Evolutionary conservation across 2,113 vertebrate genomes (phyloP).

Genomic region (Gyps fulvus): DNA sequence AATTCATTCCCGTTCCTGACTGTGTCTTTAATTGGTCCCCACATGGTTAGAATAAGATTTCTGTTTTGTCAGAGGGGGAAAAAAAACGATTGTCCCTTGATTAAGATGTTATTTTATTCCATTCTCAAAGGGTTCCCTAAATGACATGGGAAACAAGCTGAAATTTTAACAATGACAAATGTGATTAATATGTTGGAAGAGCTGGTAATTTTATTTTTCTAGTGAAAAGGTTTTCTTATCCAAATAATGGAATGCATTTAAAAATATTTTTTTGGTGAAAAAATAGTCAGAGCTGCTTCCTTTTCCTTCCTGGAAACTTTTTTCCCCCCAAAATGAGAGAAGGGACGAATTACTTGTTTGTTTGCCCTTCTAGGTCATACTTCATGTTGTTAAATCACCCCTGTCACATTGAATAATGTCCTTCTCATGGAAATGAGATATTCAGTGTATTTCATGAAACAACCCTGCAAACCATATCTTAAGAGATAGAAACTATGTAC

Average conservation of each 20-base stretch:
- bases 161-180: neutral
- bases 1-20: neutral
- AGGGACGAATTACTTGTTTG: neutral
- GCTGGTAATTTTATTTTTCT: neutral
- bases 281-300: neutral
- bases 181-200: neutral
- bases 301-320: neutral
- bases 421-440: neutral
- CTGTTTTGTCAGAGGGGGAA: neutral
- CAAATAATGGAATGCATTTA: neutral
- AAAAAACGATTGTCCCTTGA: neutral
- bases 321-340: fast-evolving
- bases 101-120: neutral
- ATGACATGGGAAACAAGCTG: neutral
- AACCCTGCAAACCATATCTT: neutral
- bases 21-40: neutral
- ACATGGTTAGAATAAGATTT: neutral
- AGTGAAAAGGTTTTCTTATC: neutral
- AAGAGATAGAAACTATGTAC: neutral
- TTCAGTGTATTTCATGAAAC: neutral
- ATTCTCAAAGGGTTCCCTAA: neutral
- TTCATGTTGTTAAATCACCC: neutral
- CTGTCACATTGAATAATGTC: neutral
- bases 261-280: neutral
- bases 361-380: neutral